A percentile compares a stretch with the other conserved stretches of the same genome.
Evolutionary conservation across 2,113 vertebrate species (phyloP).

Genomic region (Corythoichthys haematopterus): DNA sequence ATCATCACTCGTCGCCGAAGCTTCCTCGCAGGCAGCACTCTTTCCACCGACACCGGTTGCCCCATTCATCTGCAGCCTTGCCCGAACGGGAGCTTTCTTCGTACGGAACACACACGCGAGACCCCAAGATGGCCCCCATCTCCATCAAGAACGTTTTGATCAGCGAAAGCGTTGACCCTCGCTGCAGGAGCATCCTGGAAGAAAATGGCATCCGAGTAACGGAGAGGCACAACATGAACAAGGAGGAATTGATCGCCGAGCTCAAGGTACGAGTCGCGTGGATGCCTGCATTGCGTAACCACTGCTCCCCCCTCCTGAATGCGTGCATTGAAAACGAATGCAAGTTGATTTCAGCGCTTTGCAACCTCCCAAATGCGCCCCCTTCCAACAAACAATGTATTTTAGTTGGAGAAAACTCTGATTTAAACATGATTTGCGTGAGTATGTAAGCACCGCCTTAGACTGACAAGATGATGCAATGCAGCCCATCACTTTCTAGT

Average conservation of each 20-base stretch:
- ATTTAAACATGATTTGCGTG: not conserved
- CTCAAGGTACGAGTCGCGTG: constrained; percentile 75
- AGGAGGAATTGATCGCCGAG: constrained; percentile 81
- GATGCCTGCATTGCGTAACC: not conserved
- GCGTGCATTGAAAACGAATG: not conserved
- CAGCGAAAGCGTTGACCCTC: constrained; percentile 88
- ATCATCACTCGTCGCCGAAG: not conserved
- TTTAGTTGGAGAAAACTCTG: not conserved
- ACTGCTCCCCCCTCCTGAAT: not conserved
- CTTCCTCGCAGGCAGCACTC: not conserved
- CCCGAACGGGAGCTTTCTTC: constrained; percentile 3
- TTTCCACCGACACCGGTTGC: not conserved
- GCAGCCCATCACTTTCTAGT: constrained; percentile 8
- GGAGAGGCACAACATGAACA: constrained; percentile 81
- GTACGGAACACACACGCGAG: not conserved
- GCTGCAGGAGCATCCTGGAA: constrained; percentile 82
- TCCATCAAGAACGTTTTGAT: constrained; percentile 80
- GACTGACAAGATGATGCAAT: constrained; percentile 12
- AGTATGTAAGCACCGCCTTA: constrained; percentile 3
- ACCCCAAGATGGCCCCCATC: constrained; percentile 74
- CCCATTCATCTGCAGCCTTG: constrained; percentile 15
- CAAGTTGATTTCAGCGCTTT: not conserved
- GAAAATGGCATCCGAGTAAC: constrained; percentile 83
- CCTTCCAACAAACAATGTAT: not conserved
- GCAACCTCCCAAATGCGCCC: not conserved